A percentile compares a stretch with the other conserved stretches of the same genome.
Evolutionary conservation across 2,888 invertebrate species (phyloP).

Genomic region (Poecilobothrus nobilitatus): DNA sequence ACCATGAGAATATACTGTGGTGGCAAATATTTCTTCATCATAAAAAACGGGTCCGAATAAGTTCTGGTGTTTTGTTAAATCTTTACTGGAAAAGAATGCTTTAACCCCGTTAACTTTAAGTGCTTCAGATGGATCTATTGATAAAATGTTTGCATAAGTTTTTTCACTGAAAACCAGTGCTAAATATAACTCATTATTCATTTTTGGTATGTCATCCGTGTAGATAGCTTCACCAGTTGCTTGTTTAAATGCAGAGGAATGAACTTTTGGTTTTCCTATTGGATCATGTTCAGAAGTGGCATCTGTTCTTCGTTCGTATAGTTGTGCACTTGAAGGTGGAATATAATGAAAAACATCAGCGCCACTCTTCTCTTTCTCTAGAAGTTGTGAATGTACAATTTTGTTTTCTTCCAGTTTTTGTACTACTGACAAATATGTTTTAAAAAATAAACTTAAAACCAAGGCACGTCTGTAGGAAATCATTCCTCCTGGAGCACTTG

Average conservation of each 20-base stretch:
- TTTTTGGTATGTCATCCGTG: slow-evolving; percentile 76
- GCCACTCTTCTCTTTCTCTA: slow-evolving; percentile 40
- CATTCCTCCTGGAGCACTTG: slow-evolving; percentile 79
- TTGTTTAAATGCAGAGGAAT: slow-evolving; percentile 77
- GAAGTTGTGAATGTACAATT: slow-evolving; percentile 29
- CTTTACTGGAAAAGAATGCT: slow-evolving; percentile 70
- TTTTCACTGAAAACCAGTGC: slow-evolving; percentile 70
- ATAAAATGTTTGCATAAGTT: slow-evolving; percentile 71
- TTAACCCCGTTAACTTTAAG: slow-evolving; percentile 68
- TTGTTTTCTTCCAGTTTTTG: slow-evolving; percentile 41
- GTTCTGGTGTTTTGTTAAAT: slow-evolving; percentile 61
- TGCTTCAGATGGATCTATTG: slow-evolving; percentile 66
- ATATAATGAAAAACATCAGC: slow-evolving; percentile 37
- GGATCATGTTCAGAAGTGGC: slow-evolving; percentile 57
- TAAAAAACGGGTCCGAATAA: slow-evolving; percentile 61
- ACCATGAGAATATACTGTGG: slow-evolving; percentile 68
- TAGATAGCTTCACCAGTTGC: slow-evolving; percentile 88
- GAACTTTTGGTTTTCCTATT: slow-evolving; percentile 72
- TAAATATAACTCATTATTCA: slow-evolving; percentile 69
- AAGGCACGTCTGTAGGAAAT: slow-evolving; percentile 67
- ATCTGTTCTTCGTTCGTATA: slow-evolving; percentile 48
- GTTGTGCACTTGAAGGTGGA: slow-evolving; percentile 36
- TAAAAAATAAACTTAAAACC: slow-evolving; percentile 66
- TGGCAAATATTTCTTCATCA: slow-evolving; percentile 77
- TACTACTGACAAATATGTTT: slow-evolving; percentile 55